Evolutionary conservation across 2,888 invertebrate genomes (phyloP), one percentile per base, ranked within the genome.

Genomic region (Hipparchia semele): DNA sequence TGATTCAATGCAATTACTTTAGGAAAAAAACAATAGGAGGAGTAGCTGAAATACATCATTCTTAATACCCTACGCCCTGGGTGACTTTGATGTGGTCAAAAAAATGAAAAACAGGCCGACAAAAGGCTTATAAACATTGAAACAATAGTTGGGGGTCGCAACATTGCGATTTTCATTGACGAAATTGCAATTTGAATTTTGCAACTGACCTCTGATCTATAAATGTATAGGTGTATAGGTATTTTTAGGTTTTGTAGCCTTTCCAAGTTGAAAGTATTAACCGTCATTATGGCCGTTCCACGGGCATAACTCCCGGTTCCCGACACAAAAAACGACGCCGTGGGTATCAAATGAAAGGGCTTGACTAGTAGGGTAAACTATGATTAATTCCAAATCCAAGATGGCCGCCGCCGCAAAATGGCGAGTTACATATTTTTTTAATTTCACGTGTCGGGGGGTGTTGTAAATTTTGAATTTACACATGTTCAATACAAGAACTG

Each of bases 141-240:
- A 39, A 39, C 59, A 10, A 7, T 73, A 39, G 76, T 76, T 68
- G 45, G 12, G 68, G 45, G 39, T 59, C 53, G 68, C 65, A 39
- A 68, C 45, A 67, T 73, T 67, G 71, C 71, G 71, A 76, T 76
- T 77, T 75, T 69, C 75, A 75, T 77, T 77, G 73, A 72, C 78
- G 72, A 77, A 76, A 77, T 77, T 75, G 76, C 70, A 75, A 66
- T 78, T 76, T 76, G 75, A 78, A 75, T 76, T 77, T 75, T 75
- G 76, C 72, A 75, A 73, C 72, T 73, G 72, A 77, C 74, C 73
- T 71, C 56, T 46, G 13, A 68, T 62, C 62, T 13, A 53, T 39
- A 12, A 49, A 65, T 33, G 9, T 62, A 7, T 12, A 46, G n/a
- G 67, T 70, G 65, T 59, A 58, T 49, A 39, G 46, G 46, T 49